These are phyloP conservation scores for Pandemis cinnamomeana DNA, from an alignment of 2,888 invertebrate genomes.

Conservation along the genomic window DNA sequence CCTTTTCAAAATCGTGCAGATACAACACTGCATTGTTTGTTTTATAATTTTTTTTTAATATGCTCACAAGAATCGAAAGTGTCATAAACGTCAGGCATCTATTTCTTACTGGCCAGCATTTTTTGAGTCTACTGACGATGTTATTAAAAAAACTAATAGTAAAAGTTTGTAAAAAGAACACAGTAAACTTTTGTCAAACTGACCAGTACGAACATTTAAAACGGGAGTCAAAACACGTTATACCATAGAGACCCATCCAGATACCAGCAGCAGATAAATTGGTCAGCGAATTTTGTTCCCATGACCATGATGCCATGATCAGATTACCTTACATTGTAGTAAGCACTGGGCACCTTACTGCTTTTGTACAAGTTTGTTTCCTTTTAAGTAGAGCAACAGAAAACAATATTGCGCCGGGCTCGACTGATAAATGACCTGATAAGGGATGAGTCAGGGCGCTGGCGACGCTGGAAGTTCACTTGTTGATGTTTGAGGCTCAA, in stretches of 20 bases:
- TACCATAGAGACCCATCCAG: too few species aligned
- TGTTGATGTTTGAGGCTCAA: too few species aligned
- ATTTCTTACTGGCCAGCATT: background rate
- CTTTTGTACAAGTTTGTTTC: background rate
- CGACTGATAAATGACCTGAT: constrained; percentile 8
- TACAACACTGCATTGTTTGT: background rate
- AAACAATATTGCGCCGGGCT: background rate
- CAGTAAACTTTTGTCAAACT: too few species aligned
- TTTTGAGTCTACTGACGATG: too few species aligned
- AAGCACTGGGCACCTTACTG: background rate
- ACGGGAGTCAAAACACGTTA: too few species aligned
- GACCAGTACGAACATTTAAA: too few species aligned
- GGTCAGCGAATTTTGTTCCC: constrained; percentile 9
- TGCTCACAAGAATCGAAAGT: background rate
- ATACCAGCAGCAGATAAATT: background rate
- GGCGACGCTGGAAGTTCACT: background rate
- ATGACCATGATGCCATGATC: background rate
- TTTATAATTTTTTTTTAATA: background rate
- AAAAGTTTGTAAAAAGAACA: too few species aligned
- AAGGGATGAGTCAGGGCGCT: background rate
- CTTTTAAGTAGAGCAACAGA: constrained; percentile 1
- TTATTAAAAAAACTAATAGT: too few species aligned
- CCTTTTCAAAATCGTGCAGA: background rate
- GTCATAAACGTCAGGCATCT: too few species aligned
- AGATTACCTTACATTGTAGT: constrained; percentile 13